These are phyloP conservation scores for Pseudachorutes palmiensis DNA, from an alignment of 1,140 invertebrate species.

Conservation along the genomic window DNA sequence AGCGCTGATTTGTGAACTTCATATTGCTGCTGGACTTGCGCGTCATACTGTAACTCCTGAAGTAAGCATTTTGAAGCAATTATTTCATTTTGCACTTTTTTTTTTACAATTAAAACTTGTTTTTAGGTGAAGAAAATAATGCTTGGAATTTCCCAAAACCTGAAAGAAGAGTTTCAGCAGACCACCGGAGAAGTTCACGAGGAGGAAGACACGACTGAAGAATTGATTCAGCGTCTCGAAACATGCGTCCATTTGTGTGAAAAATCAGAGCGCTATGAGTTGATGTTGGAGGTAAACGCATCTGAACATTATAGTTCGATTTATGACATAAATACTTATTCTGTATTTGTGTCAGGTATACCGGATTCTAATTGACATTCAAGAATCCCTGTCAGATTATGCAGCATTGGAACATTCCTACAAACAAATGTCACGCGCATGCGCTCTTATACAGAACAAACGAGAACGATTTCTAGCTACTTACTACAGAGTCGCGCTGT, in stretches of 20 bases:
- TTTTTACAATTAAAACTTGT: constrained; percentile 1
- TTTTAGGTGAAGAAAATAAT: constrained; percentile 34
- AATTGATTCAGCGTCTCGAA: constrained; percentile 35
- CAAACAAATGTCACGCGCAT: constrained; percentile 35
- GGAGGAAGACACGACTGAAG: constrained; percentile 35
- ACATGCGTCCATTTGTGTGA: constrained; percentile 33
- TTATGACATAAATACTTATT: not conserved
- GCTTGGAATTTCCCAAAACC: constrained; percentile 35
- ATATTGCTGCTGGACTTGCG: constrained; percentile 34
- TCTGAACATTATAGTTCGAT: constrained; percentile 5
- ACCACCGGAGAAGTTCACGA: constrained; percentile 22
- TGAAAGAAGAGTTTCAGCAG: constrained; percentile 35
- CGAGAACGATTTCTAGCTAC: constrained; percentile 37
- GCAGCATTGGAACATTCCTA: constrained; percentile 36
- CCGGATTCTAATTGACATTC: constrained; percentile 36
- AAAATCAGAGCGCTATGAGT: constrained; percentile 35
- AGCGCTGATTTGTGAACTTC: constrained; percentile 37
- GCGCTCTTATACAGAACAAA: constrained; percentile 35
- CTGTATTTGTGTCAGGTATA: constrained; percentile 24
- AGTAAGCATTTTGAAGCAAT: constrained; percentile 14
- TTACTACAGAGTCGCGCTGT: constrained; percentile 36
- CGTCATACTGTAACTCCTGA: constrained; percentile 33
- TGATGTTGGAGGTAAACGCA: constrained; percentile 38
- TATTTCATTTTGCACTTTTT: not conserved
- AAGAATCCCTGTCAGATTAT: constrained; percentile 36